Base-by-base conservation (phyloP, 2,888 invertebrate species). In the Crematogaster levior region DNA sequence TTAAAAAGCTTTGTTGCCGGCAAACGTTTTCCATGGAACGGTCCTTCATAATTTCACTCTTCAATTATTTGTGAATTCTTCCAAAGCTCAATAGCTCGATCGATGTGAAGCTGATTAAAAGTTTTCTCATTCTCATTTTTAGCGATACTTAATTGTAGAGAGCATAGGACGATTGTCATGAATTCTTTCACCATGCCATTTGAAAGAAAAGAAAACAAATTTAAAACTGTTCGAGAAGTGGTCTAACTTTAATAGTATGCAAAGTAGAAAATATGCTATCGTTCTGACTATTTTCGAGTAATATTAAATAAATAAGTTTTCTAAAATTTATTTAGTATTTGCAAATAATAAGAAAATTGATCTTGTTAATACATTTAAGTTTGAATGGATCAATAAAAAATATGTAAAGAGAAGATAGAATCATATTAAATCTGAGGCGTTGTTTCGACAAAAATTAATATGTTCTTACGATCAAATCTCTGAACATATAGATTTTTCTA, bases 51-150 rank as follows among this genome's bases (percentile, higher is more conserved):
- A 87, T 86, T 85, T 85, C 73, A 75, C 82, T 84, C 83, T 81
- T 70, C 75, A 83, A 86, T 89, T 87, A 86, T 89, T 84, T 80
- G 82, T 15, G 66, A 84, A 30, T 74, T 72, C 46, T 18, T 63
- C 43, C 30, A 27, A 80, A 68, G 79, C 51, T 65, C 40, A 30
- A 68, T 61, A 60, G 81, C 81, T 81, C 82, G 84, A 82, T 85
- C 82, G 82, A 81, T 43, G 43, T 65, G 75, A 81, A 84, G 68
- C 83, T 84, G 87, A 88, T 88, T 84, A 84, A 87, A 83, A 87
- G 85, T 81, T 88, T 88, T 37, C 27, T 34, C 6, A 5, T 34
- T 88, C 37, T 40, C 63, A 77, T 83, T 87, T 88, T 86, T 81
- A 79, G 73, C 24, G 27, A 82, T 73, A 66, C 66, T 85, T 63